These are phyloP conservation scores for Ellobius talpinus DNA, from an alignment of 2,113 vertebrate genomes.

Conservation along the genomic window DNA sequence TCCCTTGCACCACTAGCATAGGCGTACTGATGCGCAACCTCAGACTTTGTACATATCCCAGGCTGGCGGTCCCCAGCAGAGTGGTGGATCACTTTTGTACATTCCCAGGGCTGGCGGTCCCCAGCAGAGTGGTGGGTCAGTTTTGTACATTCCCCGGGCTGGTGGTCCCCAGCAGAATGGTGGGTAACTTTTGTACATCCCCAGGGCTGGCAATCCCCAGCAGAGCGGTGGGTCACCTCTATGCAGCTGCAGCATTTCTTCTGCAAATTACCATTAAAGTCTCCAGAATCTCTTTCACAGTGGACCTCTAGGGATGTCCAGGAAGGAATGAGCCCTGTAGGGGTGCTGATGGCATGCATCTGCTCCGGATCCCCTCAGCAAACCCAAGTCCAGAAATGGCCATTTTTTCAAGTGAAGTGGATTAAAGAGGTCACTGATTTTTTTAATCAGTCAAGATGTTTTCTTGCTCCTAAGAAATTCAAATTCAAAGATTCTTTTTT, in stretches of 20 bases:
- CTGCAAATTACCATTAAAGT: neutral
- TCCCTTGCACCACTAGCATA: neutral
- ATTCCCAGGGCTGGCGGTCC: neutral
- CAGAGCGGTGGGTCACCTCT: neutral
- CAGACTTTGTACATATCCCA: neutral
- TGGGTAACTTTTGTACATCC: too few species aligned
- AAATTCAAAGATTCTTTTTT: neutral
- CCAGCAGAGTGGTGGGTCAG: neutral
- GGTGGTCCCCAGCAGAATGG: neutral
- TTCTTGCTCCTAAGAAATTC: neutral
- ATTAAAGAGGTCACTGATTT: slow-evolving; percentile 17
- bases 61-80: neutral
- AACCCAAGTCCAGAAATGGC: slow-evolving; percentile 16
- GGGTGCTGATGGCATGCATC: slow-evolving; percentile 38
- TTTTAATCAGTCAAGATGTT: slow-evolving; percentile 56
- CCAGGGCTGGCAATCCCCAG: neutral
- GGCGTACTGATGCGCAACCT: neutral
- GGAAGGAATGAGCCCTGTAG: slow-evolving; percentile 36
- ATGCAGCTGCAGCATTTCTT: neutral
- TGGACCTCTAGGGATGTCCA: neutral
- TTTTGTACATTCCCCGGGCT: too few species aligned
- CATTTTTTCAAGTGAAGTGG: neutral
- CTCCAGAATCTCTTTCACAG: neutral
- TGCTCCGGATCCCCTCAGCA: neutral
- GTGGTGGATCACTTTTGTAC: too few species aligned